phyloP scores from a whole-genome alignment of 2,797 vertebrate genomes.

The Enteromius mattozi region DNA sequence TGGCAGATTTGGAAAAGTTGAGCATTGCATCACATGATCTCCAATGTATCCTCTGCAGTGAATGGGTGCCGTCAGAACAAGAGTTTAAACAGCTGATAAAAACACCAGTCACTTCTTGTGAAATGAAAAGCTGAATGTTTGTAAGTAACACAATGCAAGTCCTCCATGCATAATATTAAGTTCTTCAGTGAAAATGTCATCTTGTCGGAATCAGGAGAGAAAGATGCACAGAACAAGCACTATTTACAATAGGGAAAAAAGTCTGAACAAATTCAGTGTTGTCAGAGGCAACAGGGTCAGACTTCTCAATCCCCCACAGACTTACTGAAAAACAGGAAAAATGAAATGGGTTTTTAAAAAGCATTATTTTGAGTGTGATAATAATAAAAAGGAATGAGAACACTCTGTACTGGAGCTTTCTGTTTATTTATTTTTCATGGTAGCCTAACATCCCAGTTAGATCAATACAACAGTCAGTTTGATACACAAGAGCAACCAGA shows the following conservation, averaged over 20 bases:
- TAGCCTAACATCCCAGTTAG: not conserved
- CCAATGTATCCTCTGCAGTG: not conserved
- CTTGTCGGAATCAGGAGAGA: not conserved
- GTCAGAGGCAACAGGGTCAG: not conserved
- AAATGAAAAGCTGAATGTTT: not conserved
- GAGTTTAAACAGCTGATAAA: not conserved
- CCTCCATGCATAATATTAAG: not conserved
- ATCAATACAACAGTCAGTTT: not conserved
- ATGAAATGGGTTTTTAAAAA: not conserved
- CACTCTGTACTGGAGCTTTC: conserved; percentile 5
- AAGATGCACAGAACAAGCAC: not conserved
- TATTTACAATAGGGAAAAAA: not conserved
- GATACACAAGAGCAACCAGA: not conserved
- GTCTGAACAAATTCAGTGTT: not conserved
- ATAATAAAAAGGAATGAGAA: not conserved
- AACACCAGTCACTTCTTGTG: not conserved
- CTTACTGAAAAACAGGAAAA: not conserved
- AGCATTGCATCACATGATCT: not conserved
- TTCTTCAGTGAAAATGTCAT: not conserved
- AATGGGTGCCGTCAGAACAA: not conserved
- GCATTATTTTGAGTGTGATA: not conserved
- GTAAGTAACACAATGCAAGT: not conserved
- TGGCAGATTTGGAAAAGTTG: not conserved
- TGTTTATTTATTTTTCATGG: not conserved
- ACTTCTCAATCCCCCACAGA: not conserved